Evolutionary conservation across 2,113 vertebrate genomes (phyloP), one percentile per base, ranked within the genome.

Genomic region (Guaruba guarouba): DNA sequence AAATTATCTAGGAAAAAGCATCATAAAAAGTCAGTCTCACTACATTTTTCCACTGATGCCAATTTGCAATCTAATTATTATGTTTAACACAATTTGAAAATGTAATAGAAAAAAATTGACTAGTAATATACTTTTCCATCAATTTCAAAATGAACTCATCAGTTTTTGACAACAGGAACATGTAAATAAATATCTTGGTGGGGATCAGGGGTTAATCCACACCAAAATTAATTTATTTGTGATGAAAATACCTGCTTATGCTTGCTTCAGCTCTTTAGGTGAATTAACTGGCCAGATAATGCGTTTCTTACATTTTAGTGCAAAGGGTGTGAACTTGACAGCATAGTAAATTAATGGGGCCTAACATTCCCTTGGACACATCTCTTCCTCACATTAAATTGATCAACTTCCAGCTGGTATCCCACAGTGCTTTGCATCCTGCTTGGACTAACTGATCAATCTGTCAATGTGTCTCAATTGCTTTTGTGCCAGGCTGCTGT

Each of bases 21-120:
- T 93, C 18, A 64, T 96, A 94, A 94, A 97, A 97, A 95, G 86
- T 86, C 55, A 62, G 69, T 94, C 91, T 90, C 49, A 67, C 59
- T 96, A 51, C 52, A 81, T 95, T 97, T 97, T 94, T 96, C 86
- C 10, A 28, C 75, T 96, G 90, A 92, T 96, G 79, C 64, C 73
- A 88, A 90, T 97, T 96, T 97, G 82, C 68, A 79, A 88, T 92
- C 84, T 97, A 95, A 95, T 97, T 97, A 95, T 97, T 93, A 93
- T 83, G 68, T 93, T 96, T 94, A 97, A 82, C 46, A 84, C 51
- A 64, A 95, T 92, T 95, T 92, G 92, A 97, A 95, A 95, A 95
- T 67, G 67, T 57, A 54, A 90, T 81, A 94, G 43, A 7, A 82
- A 54, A 83, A 80, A 95, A 59, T 49, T 74, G 71, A 66, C 14